A percentile compares a stretch with the other conserved stretches of the same genome.
These are phyloP conservation scores for Scatophagus argus DNA, from an alignment of 2,113 vertebrate species.

Conservation along the genomic window DNA sequence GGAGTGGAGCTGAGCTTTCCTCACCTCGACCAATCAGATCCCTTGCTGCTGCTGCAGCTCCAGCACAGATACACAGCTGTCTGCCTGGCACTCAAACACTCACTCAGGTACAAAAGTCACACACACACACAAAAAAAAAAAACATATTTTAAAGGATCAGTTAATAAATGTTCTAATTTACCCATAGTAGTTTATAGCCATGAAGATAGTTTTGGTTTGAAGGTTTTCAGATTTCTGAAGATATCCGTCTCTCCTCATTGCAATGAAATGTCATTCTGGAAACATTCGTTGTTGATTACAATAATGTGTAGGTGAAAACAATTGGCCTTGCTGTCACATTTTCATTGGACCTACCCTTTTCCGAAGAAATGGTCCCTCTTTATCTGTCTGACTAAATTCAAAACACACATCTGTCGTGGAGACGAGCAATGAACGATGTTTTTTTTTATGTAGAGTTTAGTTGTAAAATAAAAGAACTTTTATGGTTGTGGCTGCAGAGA, in stretches of 20 bases:
- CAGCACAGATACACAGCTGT: constrained; percentile 86
- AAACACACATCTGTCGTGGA: too few relatives aligned
- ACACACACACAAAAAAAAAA: neutral
- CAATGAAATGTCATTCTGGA: neutral
- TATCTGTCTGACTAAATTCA: too few relatives aligned
- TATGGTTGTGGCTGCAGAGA: too few relatives aligned
- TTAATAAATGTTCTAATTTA: neutral
- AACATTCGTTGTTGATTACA: too few relatives aligned
- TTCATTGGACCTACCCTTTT: too few relatives aligned
- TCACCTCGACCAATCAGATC: constrained; percentile 80
- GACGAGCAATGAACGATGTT: too few relatives aligned
- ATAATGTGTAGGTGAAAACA: too few relatives aligned
- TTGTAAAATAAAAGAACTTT: too few relatives aligned
- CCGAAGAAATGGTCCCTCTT: too few relatives aligned
- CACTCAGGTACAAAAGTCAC: constrained; percentile 77
- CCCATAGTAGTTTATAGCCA: neutral
- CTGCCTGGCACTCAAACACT: constrained; percentile 85
- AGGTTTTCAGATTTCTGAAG: neutral
- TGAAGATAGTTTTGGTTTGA: neutral
- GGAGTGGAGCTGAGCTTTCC: constrained; percentile 85
- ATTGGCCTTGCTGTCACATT: too few relatives aligned
- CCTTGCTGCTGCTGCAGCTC: constrained; percentile 85
- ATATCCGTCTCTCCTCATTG: neutral
- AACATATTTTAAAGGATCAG: neutral
- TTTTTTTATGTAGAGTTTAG: too few relatives aligned